Conservation (phyloP, 2,797 vertebrate species). For the Erpetoichthys calabaricus region DNA sequence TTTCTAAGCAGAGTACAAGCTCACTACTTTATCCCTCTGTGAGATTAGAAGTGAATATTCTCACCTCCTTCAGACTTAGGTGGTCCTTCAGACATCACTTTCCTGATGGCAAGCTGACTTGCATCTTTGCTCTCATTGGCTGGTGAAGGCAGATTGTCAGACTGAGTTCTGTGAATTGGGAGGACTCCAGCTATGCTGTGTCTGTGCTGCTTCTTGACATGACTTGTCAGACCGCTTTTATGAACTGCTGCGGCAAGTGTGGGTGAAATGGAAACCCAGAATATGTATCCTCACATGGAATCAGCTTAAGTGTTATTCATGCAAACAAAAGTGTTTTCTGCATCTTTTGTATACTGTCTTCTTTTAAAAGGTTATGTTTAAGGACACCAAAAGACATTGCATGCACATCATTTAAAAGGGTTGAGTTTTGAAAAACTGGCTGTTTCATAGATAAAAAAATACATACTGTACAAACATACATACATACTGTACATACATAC, state of each 20-base stretch:
- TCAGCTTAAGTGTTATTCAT: slow-evolving; percentile 82
- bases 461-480: not conserved
- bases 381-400: slow-evolving; percentile 53
- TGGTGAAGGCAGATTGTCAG: slow-evolving; percentile 85
- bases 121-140: slow-evolving; percentile 90
- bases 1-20: too few relatives aligned
- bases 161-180: slow-evolving; percentile 86
- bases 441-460: slow-evolving; percentile 40
- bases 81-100: slow-evolving; percentile 90
- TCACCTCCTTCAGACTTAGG: slow-evolving; percentile 78
- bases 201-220: slow-evolving; percentile 85
- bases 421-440: slow-evolving; percentile 53
- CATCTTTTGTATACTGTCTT: slow-evolving; percentile 22
- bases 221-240: slow-evolving; percentile 71
- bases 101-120: slow-evolving; percentile 83
- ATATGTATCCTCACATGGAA: slow-evolving; percentile 84
- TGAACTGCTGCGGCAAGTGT: slow-evolving; percentile 75
- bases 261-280: slow-evolving; percentile 93
- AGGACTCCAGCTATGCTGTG: slow-evolving; percentile 96
- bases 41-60: slow-evolving; percentile 31
- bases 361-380: slow-evolving; percentile 48
- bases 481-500: not conserved
- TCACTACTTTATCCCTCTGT: slow-evolving; percentile 10
- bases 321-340: slow-evolving; percentile 69
- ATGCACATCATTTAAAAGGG: slow-evolving; percentile 58